phyloP scores from a whole-genome alignment of 2,113 vertebrate species.

The Lophotis ruficrista region DNA sequence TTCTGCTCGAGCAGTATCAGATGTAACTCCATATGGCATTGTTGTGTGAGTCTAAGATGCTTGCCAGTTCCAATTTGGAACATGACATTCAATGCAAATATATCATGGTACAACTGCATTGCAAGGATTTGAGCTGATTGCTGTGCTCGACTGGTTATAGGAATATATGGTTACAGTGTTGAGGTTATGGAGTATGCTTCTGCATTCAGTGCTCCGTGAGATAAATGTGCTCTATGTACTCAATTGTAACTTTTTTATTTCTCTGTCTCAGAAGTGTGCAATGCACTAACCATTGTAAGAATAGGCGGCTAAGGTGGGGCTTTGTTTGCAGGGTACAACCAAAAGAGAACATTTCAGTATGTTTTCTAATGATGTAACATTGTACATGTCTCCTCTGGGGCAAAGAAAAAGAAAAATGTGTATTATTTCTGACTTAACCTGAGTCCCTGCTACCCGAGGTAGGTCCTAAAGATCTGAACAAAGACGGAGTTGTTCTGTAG shows the following conservation, averaged over 20 bases:
- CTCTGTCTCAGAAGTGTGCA: not conserved
- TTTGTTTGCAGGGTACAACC: not conserved
- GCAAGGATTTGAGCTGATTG: conserved; percentile 2
- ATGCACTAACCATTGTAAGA: not conserved
- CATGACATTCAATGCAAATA: conserved; percentile 61
- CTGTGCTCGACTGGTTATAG: conserved; percentile 1
- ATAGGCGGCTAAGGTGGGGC: not conserved
- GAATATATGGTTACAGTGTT: not conserved
- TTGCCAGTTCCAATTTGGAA: conserved; percentile 71
- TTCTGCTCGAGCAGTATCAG: conserved; percentile 69
- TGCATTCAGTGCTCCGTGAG: not conserved
- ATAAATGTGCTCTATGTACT: not conserved
- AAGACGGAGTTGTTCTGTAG: not conserved
- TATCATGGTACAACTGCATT: conserved; percentile 26
- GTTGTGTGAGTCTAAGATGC: conserved; percentile 28
- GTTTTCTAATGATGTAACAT: not conserved
- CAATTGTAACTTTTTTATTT: not conserved
- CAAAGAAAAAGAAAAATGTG: not conserved
- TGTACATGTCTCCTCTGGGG: not conserved
- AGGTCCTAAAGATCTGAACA: not conserved
- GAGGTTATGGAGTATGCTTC: not conserved
- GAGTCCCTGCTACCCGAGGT: not conserved
- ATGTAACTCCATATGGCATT: conserved; percentile 78
- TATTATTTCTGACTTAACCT: not conserved
- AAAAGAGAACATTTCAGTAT: not conserved